Conservation (phyloP, 2,797 vertebrate genomes). For the Hyperoplus lanceolatus region DNA sequence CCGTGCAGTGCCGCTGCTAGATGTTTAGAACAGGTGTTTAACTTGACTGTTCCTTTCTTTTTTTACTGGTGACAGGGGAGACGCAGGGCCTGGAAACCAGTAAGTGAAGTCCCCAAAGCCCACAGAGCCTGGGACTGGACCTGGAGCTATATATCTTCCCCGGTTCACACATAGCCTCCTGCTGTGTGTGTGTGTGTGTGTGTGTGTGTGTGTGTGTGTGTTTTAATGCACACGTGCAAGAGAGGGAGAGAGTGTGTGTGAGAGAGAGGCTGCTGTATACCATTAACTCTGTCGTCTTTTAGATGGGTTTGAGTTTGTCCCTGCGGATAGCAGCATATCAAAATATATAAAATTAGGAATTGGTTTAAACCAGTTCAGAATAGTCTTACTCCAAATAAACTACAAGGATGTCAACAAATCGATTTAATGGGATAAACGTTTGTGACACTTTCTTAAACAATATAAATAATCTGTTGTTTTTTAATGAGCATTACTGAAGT, state of each 20-base stretch:
- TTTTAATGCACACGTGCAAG: no score
- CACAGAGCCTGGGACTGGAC: constrained; percentile 63
- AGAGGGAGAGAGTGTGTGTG: no score
- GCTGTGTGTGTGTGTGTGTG: constrained; percentile 40
- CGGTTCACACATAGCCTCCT: constrained; percentile 60
- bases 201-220: constrained; percentile 24
- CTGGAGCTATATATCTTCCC: constrained; percentile 68
- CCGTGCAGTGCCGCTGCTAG: constrained; percentile 42
- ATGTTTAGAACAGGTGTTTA: constrained; percentile 80
- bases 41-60: constrained; percentile 56
- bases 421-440: not conserved
- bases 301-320: constrained; percentile 11
- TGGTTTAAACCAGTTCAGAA: not conserved
- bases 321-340: not conserved
- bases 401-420: not conserved
- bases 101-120: constrained; percentile 65
- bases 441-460: not conserved
- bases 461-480: not conserved
- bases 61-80: constrained; percentile 70
- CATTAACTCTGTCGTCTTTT: constrained; percentile 18
- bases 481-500: not conserved
- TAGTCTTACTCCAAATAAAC: not conserved
- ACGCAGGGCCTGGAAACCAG: constrained; percentile 63
- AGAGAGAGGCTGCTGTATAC: constrained; percentile 34
- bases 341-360: not conserved